phyloP scores from a whole-genome alignment of 2,888 invertebrate species.

The Philereme vetulata region DNA sequence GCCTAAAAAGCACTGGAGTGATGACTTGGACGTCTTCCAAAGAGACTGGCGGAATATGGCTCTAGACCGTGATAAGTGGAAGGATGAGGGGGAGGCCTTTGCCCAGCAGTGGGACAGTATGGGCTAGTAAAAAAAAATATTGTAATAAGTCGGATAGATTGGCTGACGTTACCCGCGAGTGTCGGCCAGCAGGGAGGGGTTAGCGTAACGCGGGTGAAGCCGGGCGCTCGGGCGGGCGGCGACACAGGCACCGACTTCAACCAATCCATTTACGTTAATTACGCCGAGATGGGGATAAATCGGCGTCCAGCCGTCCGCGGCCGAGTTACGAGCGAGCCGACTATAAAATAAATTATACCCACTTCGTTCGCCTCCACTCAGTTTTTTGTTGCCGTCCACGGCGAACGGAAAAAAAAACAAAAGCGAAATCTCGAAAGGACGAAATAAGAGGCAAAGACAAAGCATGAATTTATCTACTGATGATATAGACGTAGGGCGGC shows the following conservation, averaged over 20 bases:
- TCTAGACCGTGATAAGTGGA: too few species aligned
- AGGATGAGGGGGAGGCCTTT: too few species aligned
- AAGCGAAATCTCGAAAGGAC: slow-evolving; percentile 80
- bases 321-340: slow-evolving; percentile 82
- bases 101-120: too few species aligned
- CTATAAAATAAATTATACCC: slow-evolving; percentile 85
- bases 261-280: slow-evolving; percentile 84
- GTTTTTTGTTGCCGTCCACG: slow-evolving; percentile 79
- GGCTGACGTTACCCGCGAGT: slow-evolving; percentile 34
- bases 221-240: slow-evolving; percentile 53
- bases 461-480: slow-evolving; percentile 84
- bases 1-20: too few species aligned
- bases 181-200: slow-evolving; percentile 57
- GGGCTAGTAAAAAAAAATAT: too few species aligned
- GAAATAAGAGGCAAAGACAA: slow-evolving; percentile 84
- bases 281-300: slow-evolving; percentile 81
- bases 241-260: slow-evolving; percentile 69
- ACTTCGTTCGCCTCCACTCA: slow-evolving; percentile 82
- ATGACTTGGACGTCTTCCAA: too few species aligned
- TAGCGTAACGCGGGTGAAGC: slow-evolving; percentile 38
- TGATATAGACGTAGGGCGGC: slow-evolving; percentile 83
- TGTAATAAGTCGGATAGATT: slow-evolving; percentile 56
- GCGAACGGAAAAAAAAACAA: slow-evolving; percentile 72
- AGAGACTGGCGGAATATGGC: too few species aligned
- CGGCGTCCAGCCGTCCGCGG: slow-evolving; percentile 82